Base-by-base conservation (phyloP, 2,888 invertebrate species). In the Drepana falcataria region DNA sequence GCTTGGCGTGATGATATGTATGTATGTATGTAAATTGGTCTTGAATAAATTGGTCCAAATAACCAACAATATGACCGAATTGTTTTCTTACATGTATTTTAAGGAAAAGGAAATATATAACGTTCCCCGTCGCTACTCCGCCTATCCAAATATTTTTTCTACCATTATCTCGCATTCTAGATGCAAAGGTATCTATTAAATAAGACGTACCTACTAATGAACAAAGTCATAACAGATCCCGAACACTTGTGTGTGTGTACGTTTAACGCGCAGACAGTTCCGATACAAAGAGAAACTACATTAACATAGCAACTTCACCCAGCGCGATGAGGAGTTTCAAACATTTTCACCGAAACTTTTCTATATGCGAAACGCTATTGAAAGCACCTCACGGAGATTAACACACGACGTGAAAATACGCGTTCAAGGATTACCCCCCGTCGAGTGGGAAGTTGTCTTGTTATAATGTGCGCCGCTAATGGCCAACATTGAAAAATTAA, bases 211-310 rank as follows among this genome's bases (percentile, higher is more conserved):
- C 9, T 44, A 44, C 44, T 44, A 44, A 44, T 44, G 44, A 44
- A 44, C 5, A 44, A 44, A 44, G 44, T 44, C 44, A 44, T 44
- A 44, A 44, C 44, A 44, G 44, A 44, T 44, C 44, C 3, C 44
- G 44, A 44, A 33, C 51, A 41, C 4, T 41, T 57, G 52, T 58
- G 59, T 54, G 56, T 66, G 62, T 65, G 68, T 59, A 69, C 70
- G 75, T 83, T 83, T 83, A 85, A 81, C 81, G 72, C 77, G 79
- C 79, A 84, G 80, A 75, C 78, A 79, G 73, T 75, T 77, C 75
- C 77, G 77, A 84, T 83, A 87, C 87, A 87, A 87, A 87, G 86
- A 79, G 85, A 79, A 85, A 87, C 88, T 82, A 87, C 86, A 89
- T 90, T 90, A 90, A 85, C 85, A 87, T 82, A 78, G 79, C 81